phyloP scores from a whole-genome alignment of 2,113 vertebrate genomes.

The Sisor rabdophorus region DNA sequence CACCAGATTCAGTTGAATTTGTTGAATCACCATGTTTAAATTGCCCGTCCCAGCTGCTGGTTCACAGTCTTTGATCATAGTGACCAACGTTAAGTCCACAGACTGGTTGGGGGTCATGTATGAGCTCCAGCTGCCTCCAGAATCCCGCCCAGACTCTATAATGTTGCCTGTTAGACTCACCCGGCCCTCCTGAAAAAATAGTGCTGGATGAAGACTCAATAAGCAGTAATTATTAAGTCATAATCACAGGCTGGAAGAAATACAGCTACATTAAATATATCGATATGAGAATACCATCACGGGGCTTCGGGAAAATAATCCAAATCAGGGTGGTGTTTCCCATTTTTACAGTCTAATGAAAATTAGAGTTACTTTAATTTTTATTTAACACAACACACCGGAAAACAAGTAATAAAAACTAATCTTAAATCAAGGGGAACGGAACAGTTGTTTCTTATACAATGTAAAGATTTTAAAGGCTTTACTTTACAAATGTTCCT shows the following conservation, averaged over 20 bases:
- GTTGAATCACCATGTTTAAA: conserved; percentile 50
- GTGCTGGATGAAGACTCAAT: conserved; percentile 45
- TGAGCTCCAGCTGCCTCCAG: conserved; percentile 29
- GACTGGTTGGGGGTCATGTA: conserved; percentile 48
- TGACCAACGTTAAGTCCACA: conserved; percentile 52
- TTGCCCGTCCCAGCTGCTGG: conserved; percentile 56
- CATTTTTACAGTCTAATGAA: neutral
- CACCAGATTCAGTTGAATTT: conserved; percentile 27
- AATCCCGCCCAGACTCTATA: conserved; percentile 24
- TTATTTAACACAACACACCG: too few species aligned
- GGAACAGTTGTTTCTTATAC: too few species aligned
- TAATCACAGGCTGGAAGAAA: neutral
- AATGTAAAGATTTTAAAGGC: too few species aligned
- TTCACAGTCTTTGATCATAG: conserved; percentile 54
- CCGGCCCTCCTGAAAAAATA: conserved; percentile 50
- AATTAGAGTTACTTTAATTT: neutral
- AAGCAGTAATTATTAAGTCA: neutral
- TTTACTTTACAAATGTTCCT: too few species aligned
- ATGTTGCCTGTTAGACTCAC: conserved; percentile 53
- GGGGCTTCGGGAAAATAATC: neutral
- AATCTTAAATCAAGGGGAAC: too few species aligned
- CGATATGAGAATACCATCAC: neutral
- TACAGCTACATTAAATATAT: neutral
- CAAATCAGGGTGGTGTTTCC: neutral
- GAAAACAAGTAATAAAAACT: too few species aligned